Percentiles rank a stretch among this genome's conserved stretches.
Evolutionary conservation across 2,797 vertebrate genomes (phyloP).

Genomic region (Sandelia bainsii): DNA sequence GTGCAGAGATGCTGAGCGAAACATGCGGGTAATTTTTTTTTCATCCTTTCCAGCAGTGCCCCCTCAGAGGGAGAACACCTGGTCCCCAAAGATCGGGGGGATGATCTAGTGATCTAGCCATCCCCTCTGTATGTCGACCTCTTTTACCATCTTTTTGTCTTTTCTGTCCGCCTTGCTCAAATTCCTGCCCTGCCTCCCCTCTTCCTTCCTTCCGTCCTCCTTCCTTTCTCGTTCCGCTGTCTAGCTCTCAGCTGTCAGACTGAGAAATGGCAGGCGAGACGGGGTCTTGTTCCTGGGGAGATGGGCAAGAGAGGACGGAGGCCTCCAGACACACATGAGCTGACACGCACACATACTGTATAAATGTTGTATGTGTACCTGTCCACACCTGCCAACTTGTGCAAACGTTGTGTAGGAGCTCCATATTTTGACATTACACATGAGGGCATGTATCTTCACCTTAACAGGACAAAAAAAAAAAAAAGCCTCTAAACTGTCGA

Average conservation of each 20-base stretch:
- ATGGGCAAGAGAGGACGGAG: slow-evolving; percentile 65
- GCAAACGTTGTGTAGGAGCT: slow-evolving; percentile 37
- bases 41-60: slow-evolving; percentile 48
- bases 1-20: slow-evolving; percentile 77
- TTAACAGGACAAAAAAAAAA: neutral
- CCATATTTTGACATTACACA: slow-evolving; percentile 32
- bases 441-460: neutral
- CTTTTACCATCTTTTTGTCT: slow-evolving; percentile 27
- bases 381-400: slow-evolving; percentile 49
- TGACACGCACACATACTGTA: slow-evolving; percentile 18
- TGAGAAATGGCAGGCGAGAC: slow-evolving; percentile 79
- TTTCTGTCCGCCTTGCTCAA: slow-evolving; percentile 39
- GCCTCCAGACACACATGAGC: slow-evolving; percentile 52
- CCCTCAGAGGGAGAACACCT: slow-evolving; percentile 73
- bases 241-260: slow-evolving; percentile 79
- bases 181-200: slow-evolving; percentile 29
- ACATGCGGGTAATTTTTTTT: slow-evolving; percentile 60
- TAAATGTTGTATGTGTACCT: slow-evolving; percentile 28
- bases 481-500: neutral
- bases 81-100: slow-evolving; percentile 63
- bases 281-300: slow-evolving; percentile 75
- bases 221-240: slow-evolving; percentile 64
- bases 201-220: slow-evolving; percentile 3
- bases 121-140: slow-evolving; percentile 45
- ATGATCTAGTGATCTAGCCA: slow-evolving; percentile 40